These are phyloP conservation scores for Orchesella flavescens DNA, from an alignment of 2,888 invertebrate species.

Conservation along the genomic window DNA sequence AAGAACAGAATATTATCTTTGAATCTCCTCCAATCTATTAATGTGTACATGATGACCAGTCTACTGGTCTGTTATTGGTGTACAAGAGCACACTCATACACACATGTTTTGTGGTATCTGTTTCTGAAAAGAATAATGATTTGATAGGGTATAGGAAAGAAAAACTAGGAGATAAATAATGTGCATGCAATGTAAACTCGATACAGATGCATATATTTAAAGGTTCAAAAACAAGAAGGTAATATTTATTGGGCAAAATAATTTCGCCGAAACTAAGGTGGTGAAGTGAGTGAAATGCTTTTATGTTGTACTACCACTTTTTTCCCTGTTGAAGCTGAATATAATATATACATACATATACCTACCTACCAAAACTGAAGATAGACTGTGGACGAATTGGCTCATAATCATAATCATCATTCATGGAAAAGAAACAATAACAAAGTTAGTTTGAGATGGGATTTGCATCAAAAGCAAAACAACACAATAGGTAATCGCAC, in stretches of 20 bases:
- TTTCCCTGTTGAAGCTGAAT: not conserved
- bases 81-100: no score
- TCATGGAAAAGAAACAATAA: slow-evolving; percentile 35
- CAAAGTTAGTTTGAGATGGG: not conserved
- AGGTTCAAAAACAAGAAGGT: slow-evolving; percentile 10
- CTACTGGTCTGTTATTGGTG: no score
- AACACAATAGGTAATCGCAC: not conserved
- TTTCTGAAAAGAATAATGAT: no score
- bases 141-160: not conserved
- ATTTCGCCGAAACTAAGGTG: not conserved
- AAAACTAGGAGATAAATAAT: not conserved
- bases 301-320: slow-evolving; percentile 23
- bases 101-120: no score
- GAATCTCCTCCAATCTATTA: not conserved
- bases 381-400: no score
- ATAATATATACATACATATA: not conserved
- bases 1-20: not conserved
- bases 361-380: no score
- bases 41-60: not conserved
- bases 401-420: not conserved
- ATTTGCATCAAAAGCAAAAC: not conserved
- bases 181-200: not conserved
- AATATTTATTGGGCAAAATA: not conserved
- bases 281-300: slow-evolving; percentile 18
- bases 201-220: slow-evolving; percentile 9